Evolutionary conservation across 1,140 invertebrate genomes (phyloP).

Genomic region (Scaptodrosophila lebanonensis): DNA sequence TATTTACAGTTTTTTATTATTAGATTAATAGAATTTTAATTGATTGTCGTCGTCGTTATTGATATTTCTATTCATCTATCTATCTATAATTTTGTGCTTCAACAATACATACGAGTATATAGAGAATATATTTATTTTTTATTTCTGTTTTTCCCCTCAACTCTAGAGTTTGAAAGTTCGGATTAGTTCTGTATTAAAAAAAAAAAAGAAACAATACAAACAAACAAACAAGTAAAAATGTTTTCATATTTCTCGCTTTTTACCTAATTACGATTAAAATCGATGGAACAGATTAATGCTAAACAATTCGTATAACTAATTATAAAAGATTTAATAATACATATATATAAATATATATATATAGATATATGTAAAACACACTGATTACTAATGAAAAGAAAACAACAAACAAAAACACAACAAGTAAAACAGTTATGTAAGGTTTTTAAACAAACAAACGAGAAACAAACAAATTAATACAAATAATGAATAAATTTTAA

Average conservation of each 20-base stretch:
- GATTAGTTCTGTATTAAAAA: slow-evolving; percentile 16
- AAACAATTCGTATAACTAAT: slow-evolving; percentile 5
- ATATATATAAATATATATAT: slow-evolving; percentile 11
- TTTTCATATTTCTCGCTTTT: neutral
- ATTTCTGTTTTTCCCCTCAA: too few relatives aligned
- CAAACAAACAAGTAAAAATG: neutral
- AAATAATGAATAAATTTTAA: slow-evolving; percentile 14
- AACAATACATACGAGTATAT: too few relatives aligned
- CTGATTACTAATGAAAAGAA: slow-evolving; percentile 16
- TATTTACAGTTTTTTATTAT: slow-evolving; percentile 13
- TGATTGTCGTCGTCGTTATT: slow-evolving; percentile 6
- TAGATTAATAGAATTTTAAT: neutral
- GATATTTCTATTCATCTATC: slow-evolving; percentile 5
- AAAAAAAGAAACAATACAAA: neutral
- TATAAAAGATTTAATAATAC: slow-evolving; percentile 3
- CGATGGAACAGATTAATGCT: neutral
- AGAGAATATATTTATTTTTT: too few relatives aligned
- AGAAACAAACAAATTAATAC: slow-evolving; percentile 12
- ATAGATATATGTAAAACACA: slow-evolving; percentile 3
- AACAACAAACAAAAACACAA: slow-evolving; percentile 23
- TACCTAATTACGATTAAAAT: slow-evolving; percentile 12
- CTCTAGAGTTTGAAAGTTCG: too few relatives aligned
- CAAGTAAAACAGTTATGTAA: neutral
- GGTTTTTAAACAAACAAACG: slow-evolving; percentile 31
- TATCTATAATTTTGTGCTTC: neutral